These are phyloP conservation scores for Numenius arquata DNA, from an alignment of 2,113 vertebrate genomes.

Conservation along the genomic window DNA sequence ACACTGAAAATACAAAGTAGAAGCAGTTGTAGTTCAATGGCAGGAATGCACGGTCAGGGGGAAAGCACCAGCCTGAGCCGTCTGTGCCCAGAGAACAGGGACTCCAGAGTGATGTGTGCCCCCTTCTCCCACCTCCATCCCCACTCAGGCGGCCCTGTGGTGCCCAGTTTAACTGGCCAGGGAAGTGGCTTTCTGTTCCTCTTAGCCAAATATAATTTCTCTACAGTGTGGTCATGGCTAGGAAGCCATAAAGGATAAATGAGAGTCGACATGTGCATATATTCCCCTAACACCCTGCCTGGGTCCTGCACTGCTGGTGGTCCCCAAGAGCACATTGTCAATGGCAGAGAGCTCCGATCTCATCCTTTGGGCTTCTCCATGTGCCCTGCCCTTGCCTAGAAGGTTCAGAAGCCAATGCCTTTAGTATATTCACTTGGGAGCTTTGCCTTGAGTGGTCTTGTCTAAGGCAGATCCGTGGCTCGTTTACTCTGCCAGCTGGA, in stretches of 20 bases:
- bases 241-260: not conserved
- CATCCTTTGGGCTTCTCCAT: not conserved
- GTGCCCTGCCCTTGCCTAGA: not conserved
- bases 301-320: not conserved
- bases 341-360: not conserved
- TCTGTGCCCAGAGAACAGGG: not conserved
- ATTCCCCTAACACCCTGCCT: not conserved
- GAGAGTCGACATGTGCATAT: accelerated
- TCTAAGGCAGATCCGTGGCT: not conserved
- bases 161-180: not conserved
- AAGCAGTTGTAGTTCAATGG: not conserved
- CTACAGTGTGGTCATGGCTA: no score
- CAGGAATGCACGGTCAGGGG: not conserved
- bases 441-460: not conserved
- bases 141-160: not conserved
- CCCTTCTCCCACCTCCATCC: not conserved
- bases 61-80: not conserved
- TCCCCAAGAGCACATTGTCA: not conserved
- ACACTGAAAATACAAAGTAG: not conserved
- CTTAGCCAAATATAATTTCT: not conserved
- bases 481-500: not conserved
- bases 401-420: not conserved
- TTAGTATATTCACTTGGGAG: not conserved
- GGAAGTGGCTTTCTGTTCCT: not conserved
- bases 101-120: not conserved